A percentile compares a stretch with the other conserved stretches of the same genome.
Conservation (phyloP, 2,113 vertebrate species). For the Amphiprion percula region DNA sequence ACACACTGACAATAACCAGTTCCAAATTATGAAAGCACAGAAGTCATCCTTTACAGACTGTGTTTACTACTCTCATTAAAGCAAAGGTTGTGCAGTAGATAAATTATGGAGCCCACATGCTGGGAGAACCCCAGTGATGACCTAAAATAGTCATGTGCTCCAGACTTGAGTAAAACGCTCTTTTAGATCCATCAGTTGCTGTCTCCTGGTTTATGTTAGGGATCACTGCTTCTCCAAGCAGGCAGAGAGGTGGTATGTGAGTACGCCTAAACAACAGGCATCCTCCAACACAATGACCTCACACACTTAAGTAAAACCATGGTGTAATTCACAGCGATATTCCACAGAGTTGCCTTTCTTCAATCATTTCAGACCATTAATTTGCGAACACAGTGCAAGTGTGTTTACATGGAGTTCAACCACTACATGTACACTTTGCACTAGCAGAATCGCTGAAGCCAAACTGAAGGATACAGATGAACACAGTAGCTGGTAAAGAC, state of each 20-base stretch:
- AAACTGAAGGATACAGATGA: conserved; percentile 1
- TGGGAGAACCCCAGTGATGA: conserved; percentile 62
- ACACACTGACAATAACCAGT: conserved; percentile 34
- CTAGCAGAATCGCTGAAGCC: background rate
- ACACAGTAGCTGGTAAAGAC: background rate
- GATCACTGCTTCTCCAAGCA: conserved; percentile 50
- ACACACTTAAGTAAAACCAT: conserved; percentile 32
- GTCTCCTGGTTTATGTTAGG: conserved; percentile 78
- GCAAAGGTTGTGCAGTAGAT: conserved; percentile 32
- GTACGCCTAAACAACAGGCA: conserved; percentile 53
- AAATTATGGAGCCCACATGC: conserved; percentile 29
- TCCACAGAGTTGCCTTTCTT: background rate
- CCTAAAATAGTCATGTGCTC: conserved; percentile 87
- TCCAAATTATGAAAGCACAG: conserved; percentile 20
- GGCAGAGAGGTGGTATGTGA: conserved; percentile 37
- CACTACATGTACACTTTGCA: background rate
- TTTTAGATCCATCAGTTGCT: conserved; percentile 70
- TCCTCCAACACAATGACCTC: conserved; percentile 48
- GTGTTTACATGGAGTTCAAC: conserved; percentile 16
- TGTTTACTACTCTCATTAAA: conserved; percentile 45
- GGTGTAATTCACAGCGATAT: conserved; percentile 1
- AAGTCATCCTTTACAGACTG: conserved; percentile 13
- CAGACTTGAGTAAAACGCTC: conserved; percentile 45
- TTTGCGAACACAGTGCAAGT: background rate
- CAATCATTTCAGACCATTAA: background rate